Base-by-base conservation (phyloP, 2,888 invertebrate genomes). In the Archips xylosteana region DNA sequence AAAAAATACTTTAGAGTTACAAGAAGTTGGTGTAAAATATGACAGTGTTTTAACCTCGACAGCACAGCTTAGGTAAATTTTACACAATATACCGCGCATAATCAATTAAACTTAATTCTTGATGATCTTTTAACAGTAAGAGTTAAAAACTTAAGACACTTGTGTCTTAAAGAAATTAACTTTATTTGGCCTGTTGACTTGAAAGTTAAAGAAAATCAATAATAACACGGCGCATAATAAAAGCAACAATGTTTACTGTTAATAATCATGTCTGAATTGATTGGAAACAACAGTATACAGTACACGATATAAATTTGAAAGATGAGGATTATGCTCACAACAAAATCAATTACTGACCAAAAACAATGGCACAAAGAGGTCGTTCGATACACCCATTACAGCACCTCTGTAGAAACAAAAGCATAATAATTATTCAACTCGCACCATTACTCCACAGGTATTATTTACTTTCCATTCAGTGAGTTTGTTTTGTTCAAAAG, bases 381-480 rank as follows among this genome's bases (percentile, higher is more conserved):
- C 57, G 49, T 51, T 64, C 63, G 68, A 64, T 73, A 64, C 63
- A 69, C 70, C 65, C 70, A 61, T 70, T 65, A 51, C 60, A 65
- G 62, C 73, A 60, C 45, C 65, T 65, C 63, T 13, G 64, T 60
- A 42, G 51, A 67, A 54, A 74, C 69, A 74, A 74, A 65, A 51
- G 74, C 54, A 64, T 64, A 51, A 74, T 61, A 61, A 74, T 74
- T 74, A 74, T 74, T 74, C 74, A 65, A 65, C 51, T 51, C 70
- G 65, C 60, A 59, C 68, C 70, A 70, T 70, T 74, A 74, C 51
- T 65, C 69, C 13, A 70, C 64, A 73, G 68, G 73, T 73, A 70
- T 74, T 70, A 74, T 74, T 74, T 70, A 60, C 74, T 65, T 74
- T 70, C 70, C 69, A 74, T 69, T 69, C 64, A 51, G 34, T 34